These are phyloP conservation scores for Microtus oregoni DNA, from an alignment of 2,113 vertebrate species.

Conservation along the genomic window DNA sequence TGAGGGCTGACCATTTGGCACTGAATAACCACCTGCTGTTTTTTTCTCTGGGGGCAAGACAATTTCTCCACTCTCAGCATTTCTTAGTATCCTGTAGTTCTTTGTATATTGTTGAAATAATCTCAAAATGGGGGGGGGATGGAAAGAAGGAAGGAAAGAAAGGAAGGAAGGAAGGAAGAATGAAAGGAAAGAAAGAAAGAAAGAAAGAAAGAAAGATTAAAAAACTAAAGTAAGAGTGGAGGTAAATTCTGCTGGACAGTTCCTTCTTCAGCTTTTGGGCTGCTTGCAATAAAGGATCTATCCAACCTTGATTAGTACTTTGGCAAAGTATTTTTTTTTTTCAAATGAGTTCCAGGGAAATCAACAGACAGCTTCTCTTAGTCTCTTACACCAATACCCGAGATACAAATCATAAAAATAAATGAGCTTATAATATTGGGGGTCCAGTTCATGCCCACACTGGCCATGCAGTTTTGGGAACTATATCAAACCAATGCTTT, in stretches of 20 bases:
- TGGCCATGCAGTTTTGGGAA: background rate
- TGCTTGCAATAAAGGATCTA: background rate
- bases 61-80: too few relatives aligned
- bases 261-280: background rate
- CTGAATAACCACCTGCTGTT: background rate
- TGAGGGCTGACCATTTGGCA: background rate
- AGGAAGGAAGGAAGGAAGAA: rapidly evolving
- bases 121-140: background rate
- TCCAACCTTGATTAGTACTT: background rate
- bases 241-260: background rate
- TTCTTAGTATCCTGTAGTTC: background rate
- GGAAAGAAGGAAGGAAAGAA: too few relatives aligned
- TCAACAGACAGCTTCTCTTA: background rate
- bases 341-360: background rate
- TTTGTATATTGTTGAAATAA: background rate
- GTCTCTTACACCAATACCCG: background rate
- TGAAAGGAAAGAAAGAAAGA: too few relatives aligned
- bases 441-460: background rate
- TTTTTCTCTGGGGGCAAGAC: background rate
- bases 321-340: background rate
- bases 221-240: background rate
- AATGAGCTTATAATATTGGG: background rate
- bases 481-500: background rate
- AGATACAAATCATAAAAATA: background rate
- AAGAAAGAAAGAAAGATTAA: background rate